A percentile compares a stretch with the other conserved stretches of the same genome.
These are phyloP conservation scores for Auanema freiburgensis DNA, from an alignment of 2,888 invertebrate genomes.

Conservation along the genomic window DNA sequence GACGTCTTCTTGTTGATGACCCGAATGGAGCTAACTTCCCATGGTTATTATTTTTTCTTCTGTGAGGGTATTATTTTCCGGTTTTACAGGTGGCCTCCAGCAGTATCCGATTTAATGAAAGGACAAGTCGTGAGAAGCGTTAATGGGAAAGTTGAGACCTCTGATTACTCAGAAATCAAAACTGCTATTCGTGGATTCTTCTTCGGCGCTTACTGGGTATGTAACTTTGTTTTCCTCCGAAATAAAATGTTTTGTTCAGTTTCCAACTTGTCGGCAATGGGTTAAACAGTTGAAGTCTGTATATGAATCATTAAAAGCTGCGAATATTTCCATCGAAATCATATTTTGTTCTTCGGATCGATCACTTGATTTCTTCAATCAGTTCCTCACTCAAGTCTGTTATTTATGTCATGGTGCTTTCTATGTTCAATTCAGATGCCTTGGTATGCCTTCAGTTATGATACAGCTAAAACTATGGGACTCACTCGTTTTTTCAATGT, in stretches of 20 bases:
- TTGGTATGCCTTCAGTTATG: constrained; percentile 75
- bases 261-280: constrained; percentile 83
- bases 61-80: constrained; percentile 9
- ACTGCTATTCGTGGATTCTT: constrained; percentile 75
- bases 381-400: constrained; percentile 67
- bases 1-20: constrained; percentile 41
- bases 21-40: constrained; percentile 40
- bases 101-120: constrained; percentile 22
- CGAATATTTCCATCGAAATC: constrained; percentile 66
- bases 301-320: constrained; percentile 70
- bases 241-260: constrained; percentile 70
- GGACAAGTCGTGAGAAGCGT: constrained; percentile 19
- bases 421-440: constrained; percentile 73
- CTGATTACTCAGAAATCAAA: constrained; percentile 25
- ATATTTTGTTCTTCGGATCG: constrained; percentile 85
- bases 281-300: constrained; percentile 79
- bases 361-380: constrained; percentile 79
- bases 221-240: too few species aligned
- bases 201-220: constrained; percentile 87
- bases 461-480: constrained; percentile 66
- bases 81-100: constrained; percentile 32
- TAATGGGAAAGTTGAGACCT: constrained; percentile 15
- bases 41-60: constrained; percentile 26
- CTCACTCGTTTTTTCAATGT: constrained; percentile 78
- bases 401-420: neutral